phyloP scores from a whole-genome alignment of 1,140 invertebrate genomes.

The Eulimnadia texana region DNA sequence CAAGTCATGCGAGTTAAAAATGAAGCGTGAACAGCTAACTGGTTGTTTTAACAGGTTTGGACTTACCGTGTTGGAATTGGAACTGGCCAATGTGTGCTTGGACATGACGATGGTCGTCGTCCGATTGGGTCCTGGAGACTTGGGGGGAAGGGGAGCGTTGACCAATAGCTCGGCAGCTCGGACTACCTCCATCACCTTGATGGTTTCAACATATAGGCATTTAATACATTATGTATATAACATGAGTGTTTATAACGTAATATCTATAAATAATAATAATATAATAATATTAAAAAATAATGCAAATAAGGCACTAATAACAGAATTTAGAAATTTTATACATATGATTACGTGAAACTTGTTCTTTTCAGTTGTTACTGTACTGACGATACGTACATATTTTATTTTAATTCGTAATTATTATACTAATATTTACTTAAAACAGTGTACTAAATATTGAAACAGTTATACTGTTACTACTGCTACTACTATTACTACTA shows the following conservation, averaged over 20 bases:
- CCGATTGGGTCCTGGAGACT: conserved; percentile 43
- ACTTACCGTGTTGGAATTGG: conserved; percentile 40
- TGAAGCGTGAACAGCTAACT: background rate
- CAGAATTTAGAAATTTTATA: too few species aligned
- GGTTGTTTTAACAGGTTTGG: background rate
- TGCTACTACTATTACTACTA: too few species aligned
- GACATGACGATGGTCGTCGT: conserved; percentile 88
- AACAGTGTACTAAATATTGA: background rate
- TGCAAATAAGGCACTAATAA: too few species aligned
- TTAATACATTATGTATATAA: too few species aligned
- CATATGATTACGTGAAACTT: too few species aligned
- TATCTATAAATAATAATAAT: too few species aligned
- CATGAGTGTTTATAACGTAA: too few species aligned
- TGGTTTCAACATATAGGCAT: too few species aligned
- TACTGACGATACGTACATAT: too few species aligned
- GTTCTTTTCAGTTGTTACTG: too few species aligned
- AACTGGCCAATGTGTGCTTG: conserved; percentile 61
- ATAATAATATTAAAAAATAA: too few species aligned
- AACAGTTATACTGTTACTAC: too few species aligned
- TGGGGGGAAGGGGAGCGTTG: conserved; percentile 44
- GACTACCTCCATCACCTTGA: conserved; percentile 69
- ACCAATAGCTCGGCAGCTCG: conserved; percentile 69
- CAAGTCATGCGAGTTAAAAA: background rate
- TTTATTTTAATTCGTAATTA: background rate
- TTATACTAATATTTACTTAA: background rate